Conservation (phyloP, 2,113 vertebrate genomes). For the Crotalus horridus region DNA sequence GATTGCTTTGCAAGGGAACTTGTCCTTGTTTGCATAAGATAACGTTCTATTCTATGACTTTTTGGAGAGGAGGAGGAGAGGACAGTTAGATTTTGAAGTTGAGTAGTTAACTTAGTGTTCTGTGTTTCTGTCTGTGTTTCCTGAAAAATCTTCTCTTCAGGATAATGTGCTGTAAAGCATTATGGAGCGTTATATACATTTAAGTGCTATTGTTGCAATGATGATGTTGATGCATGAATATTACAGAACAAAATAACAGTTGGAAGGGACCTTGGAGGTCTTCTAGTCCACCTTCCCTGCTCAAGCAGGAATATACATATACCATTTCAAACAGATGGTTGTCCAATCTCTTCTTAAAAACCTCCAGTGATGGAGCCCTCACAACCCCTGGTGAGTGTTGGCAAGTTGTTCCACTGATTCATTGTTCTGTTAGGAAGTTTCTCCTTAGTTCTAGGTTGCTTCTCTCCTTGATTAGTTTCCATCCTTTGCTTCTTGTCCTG, state of each 20-base stretch:
- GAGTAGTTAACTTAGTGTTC: constrained; percentile 3
- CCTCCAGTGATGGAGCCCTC: neutral
- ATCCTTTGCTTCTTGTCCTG: neutral
- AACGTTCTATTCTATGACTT: neutral
- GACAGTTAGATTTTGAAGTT: neutral
- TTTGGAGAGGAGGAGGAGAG: neutral
- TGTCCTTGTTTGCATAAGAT: rapidly evolving
- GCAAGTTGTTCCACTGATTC: neutral
- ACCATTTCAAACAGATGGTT: neutral
- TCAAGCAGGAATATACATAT: neutral
- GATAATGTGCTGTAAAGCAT: neutral
- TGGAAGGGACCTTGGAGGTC: neutral
- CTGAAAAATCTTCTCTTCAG: neutral
- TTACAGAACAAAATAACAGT: neutral
- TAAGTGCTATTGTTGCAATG: neutral
- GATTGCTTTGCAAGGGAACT: neutral
- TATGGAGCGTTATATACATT: neutral
- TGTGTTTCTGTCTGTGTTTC: neutral
- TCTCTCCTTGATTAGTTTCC: neutral
- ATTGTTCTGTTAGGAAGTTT: neutral
- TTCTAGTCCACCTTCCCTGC: neutral
- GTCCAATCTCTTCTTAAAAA: neutral
- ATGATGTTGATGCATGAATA: neutral
- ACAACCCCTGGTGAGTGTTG: neutral
- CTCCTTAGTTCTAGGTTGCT: no score